Conservation (phyloP, 2,888 invertebrate species). For the Steinernema scapterisci region DNA sequence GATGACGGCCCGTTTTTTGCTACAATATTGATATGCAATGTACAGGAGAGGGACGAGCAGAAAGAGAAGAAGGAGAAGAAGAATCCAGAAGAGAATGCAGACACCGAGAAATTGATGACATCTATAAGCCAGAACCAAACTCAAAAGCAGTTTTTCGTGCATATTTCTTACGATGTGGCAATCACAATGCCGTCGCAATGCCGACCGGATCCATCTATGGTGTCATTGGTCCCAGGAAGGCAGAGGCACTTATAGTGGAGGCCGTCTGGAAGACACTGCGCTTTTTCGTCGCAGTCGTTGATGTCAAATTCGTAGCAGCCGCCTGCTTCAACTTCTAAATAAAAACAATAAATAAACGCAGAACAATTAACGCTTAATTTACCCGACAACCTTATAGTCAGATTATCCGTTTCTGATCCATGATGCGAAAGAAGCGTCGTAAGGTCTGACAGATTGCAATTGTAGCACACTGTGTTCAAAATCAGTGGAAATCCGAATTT, state of each 20-base stretch:
- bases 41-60: constrained; percentile 39
- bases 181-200: constrained; percentile 50
- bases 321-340: constrained; percentile 34
- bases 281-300: constrained; percentile 45
- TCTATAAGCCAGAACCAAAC: constrained; percentile 43
- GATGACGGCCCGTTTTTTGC: not conserved
- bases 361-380: not conserved
- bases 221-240: constrained; percentile 50
- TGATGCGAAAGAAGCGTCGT: not conserved
- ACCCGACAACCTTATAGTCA: not conserved
- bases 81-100: constrained; percentile 61
- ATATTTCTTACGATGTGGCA: constrained; percentile 35
- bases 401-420: not conserved
- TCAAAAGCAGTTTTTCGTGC: not conserved
- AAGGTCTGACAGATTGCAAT: constrained; percentile 30
- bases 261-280: constrained; percentile 40
- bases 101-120: constrained; percentile 58
- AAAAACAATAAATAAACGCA: not conserved
- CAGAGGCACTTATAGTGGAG: constrained; percentile 43
- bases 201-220: constrained; percentile 46
- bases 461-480: constrained; percentile 34
- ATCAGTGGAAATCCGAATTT: constrained; percentile 26
- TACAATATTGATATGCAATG: constrained; percentile 17
- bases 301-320: constrained; percentile 37
- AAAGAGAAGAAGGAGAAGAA: constrained; percentile 52